Percentiles rank a stretch among this genome's conserved stretches.
Evolutionary conservation across 2,113 vertebrate species (phyloP).

Genomic region (Ellobius talpinus): DNA sequence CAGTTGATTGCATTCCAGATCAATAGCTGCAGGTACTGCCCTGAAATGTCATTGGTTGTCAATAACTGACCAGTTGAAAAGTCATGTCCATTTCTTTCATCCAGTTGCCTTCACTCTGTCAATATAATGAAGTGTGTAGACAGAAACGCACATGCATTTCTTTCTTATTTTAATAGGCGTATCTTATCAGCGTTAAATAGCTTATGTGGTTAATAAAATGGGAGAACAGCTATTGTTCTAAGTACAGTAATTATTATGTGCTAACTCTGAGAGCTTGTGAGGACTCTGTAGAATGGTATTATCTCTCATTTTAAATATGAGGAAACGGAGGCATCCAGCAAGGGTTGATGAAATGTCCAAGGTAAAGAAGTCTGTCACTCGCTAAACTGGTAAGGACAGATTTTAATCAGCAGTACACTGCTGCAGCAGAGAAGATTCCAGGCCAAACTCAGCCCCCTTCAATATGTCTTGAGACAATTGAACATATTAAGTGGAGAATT

Average conservation of each 20-base stretch:
- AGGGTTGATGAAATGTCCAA: not conserved
- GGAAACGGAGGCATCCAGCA: not conserved
- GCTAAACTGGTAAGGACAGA: not conserved
- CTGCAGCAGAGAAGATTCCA: not conserved
- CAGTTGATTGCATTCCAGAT: not conserved
- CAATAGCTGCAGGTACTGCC: not conserved
- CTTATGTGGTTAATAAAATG: conserved; percentile 34
- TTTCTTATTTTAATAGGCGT: not conserved
- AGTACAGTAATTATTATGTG: not conserved
- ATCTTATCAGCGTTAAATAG: conserved; percentile 21
- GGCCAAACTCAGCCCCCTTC: not conserved
- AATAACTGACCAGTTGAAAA: conserved; percentile 11
- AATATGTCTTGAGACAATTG: not conserved
- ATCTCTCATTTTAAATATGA: conserved; percentile 10
- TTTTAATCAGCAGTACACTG: not conserved
- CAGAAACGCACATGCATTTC: not conserved
- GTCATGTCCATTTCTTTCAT: conserved; percentile 13
- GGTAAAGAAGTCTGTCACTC: not conserved
- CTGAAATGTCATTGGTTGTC: conserved; percentile 6
- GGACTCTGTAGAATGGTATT: not conserved
- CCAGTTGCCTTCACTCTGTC: not conserved
- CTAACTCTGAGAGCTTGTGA: not conserved
- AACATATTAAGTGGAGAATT: not conserved
- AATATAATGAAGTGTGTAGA: not conserved
- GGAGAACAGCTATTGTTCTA: not conserved